phyloP scores from a whole-genome alignment of 1,140 invertebrate species.

The Contarinia nasturtii region DNA sequence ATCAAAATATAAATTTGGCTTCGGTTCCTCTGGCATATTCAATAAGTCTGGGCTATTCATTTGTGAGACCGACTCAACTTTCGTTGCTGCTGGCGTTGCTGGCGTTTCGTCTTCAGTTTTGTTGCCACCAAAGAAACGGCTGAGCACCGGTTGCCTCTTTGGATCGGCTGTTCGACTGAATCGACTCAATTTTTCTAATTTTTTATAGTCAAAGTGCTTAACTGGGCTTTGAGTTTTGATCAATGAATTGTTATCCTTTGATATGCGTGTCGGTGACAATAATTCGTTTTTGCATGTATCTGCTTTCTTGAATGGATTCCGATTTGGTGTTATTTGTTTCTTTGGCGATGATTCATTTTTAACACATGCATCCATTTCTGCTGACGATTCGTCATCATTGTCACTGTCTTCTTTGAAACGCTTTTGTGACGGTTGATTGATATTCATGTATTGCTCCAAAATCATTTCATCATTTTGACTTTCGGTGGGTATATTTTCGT shows the following conservation, averaged over 20 bases:
- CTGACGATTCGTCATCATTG: background rate
- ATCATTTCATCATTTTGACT: background rate
- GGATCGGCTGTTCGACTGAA: background rate
- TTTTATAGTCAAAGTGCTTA: background rate
- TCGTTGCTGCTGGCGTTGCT: background rate
- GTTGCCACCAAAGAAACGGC: background rate
- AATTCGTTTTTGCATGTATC: background rate
- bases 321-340: background rate
- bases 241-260: background rate
- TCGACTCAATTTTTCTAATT: background rate
- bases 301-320: background rate
- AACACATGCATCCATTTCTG: background rate
- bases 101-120: background rate
- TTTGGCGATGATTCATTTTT: background rate
- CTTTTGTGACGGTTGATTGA: background rate
- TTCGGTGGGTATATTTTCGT: background rate
- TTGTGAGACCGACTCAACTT: too few species aligned
- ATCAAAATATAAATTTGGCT: too few species aligned
- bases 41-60: too few species aligned
- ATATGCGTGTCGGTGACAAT: background rate
- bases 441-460: background rate
- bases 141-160: background rate
- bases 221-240: background rate
- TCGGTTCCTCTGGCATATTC: too few species aligned
- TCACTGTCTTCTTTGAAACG: background rate